Conservation (phyloP, 2,113 vertebrate genomes). For the Perognathus longimembris region DNA sequence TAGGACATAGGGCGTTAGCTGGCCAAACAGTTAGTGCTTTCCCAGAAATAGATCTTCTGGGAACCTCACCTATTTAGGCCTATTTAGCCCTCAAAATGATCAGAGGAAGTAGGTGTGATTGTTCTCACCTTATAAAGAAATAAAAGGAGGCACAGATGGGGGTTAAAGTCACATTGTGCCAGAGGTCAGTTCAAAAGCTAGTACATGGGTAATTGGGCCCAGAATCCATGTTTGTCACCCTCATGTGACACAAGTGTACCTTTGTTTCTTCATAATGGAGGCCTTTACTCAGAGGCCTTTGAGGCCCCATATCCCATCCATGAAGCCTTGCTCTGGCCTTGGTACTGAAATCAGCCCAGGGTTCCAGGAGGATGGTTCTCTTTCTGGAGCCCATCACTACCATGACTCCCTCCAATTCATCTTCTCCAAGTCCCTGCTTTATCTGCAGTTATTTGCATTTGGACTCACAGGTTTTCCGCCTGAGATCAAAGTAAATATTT, state of each 20-base stretch:
- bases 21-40: neutral
- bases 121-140: neutral
- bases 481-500: conserved; percentile 23
- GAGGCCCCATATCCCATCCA: too few relatives aligned
- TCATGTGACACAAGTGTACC: neutral
- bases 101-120: neutral
- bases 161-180: neutral
- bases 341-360: conserved; percentile 40
- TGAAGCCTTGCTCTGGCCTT: neutral
- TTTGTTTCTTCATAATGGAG: neutral
- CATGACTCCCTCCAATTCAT: neutral
- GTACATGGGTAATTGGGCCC: neutral
- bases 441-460: neutral
- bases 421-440: neutral
- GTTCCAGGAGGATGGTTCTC: neutral
- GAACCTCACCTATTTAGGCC: neutral
- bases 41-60: neutral
- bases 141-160: neutral
- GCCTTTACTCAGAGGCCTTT: neutral
- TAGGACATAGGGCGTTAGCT: neutral
- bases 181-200: neutral
- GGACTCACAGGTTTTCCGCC: neutral
- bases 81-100: neutral
- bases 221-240: neutral
- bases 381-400: neutral